Percentiles rank a stretch among this genome's conserved stretches.
Evolutionary conservation across 2,888 invertebrate species (phyloP).

Genomic region (Seladonia tumulorum): DNA sequence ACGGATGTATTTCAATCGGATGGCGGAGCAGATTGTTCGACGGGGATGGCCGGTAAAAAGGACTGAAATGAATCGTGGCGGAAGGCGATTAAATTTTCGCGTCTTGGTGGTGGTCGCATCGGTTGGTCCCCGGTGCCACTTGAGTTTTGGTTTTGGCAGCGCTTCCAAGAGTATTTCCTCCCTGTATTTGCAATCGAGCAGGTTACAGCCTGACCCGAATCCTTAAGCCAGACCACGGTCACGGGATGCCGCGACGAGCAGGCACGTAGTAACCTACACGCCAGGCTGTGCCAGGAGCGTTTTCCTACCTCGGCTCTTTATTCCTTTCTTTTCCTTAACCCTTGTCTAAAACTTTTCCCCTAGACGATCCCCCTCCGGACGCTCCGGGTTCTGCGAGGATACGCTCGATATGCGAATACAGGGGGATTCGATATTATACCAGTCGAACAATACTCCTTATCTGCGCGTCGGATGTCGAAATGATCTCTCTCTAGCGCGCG

Average conservation of each 20-base stretch:
- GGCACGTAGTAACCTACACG: conserved; percentile 79
- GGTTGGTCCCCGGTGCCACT: conserved; percentile 69
- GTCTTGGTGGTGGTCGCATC: conserved; percentile 63
- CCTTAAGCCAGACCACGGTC: conserved; percentile 78
- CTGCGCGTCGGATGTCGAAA: conserved; percentile 32
- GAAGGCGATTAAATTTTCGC: conserved; percentile 76
- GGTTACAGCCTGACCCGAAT: conserved; percentile 81
- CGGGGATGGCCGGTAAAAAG: conserved; percentile 10
- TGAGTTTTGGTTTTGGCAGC: conserved; percentile 81
- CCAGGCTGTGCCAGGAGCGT: conserved; percentile 75
- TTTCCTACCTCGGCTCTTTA: conserved; percentile 65
- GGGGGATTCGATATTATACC: conserved; percentile 62
- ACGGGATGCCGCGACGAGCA: conserved; percentile 76
- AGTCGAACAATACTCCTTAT: conserved; percentile 62
- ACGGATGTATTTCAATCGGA: neutral
- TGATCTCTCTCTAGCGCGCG: neutral
- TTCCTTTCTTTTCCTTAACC: conserved; percentile 59
- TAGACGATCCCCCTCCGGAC: conserved; percentile 27
- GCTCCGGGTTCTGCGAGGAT: conserved; percentile 49
- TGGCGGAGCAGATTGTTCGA: neutral
- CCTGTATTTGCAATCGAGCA: conserved; percentile 81
- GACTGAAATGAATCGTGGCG: conserved; percentile 52
- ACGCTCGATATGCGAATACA: conserved; percentile 60
- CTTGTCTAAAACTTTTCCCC: conserved; percentile 67
- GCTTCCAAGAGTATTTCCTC: conserved; percentile 77